These are phyloP conservation scores for Caloenas nicobarica DNA, from an alignment of 2,113 vertebrate genomes.

Conservation along the genomic window DNA sequence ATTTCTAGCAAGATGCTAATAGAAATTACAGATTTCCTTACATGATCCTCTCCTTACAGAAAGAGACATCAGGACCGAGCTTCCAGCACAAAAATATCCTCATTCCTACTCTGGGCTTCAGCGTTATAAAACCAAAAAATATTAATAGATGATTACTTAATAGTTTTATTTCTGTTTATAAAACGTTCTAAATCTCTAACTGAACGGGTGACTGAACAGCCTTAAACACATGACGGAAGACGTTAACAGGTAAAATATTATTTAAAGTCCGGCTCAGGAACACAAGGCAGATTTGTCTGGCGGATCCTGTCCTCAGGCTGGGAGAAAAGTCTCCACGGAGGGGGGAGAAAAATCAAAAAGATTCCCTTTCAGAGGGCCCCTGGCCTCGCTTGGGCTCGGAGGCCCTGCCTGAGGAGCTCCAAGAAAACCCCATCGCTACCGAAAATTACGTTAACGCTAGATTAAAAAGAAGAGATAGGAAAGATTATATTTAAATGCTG, in stretches of 20 bases:
- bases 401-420: not conserved
- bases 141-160: not conserved
- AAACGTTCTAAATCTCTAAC: not conserved
- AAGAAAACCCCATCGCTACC: slow-evolving; percentile 9
- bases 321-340: not conserved
- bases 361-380: slow-evolving; percentile 43
- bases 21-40: not conserved
- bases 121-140: not conserved
- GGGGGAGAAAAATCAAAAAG: not conserved
- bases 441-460: slow-evolving; percentile 38
- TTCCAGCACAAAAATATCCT: not conserved
- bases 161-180: not conserved
- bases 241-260: not conserved
- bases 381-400: not conserved
- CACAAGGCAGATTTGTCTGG: not conserved
- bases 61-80: not conserved
- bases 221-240: not conserved
- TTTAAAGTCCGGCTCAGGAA: not conserved
- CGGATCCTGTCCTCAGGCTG: not conserved
- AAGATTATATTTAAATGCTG: not conserved
- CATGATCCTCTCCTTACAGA: not conserved
- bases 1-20: not conserved
- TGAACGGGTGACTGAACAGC: not conserved
- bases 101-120: not conserved
- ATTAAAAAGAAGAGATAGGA: not conserved